A percentile compares a stretch with the other conserved stretches of the same genome.
Evolutionary conservation across 2,888 invertebrate genomes (phyloP).

Genomic region (Andrena hattorfiana): DNA sequence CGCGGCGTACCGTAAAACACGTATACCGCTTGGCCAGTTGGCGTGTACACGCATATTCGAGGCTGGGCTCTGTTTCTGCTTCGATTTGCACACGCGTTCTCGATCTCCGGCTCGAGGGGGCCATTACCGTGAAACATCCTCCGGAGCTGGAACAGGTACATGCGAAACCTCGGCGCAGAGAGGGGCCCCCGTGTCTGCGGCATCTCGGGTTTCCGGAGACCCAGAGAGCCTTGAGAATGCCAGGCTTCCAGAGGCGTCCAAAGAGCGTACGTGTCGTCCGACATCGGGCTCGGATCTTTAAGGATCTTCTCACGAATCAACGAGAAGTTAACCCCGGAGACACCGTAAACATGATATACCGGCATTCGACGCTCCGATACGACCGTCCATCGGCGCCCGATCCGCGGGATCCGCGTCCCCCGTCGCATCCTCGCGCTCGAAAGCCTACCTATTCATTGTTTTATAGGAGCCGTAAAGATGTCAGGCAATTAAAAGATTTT

Average conservation of each 20-base stretch:
- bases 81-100: constrained; percentile 60
- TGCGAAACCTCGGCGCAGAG: constrained; percentile 29
- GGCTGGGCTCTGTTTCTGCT: constrained; percentile 49
- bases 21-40: constrained; percentile 47
- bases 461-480: constrained; percentile 81
- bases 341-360: constrained; percentile 77
- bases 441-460: constrained; percentile 80
- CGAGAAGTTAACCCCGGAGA: constrained; percentile 54
- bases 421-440: constrained; percentile 53
- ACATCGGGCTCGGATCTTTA: constrained; percentile 36
- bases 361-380: constrained; percentile 51
- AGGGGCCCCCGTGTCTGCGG: constrained; percentile 23
- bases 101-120: constrained; percentile 36
- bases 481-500: constrained; percentile 80
- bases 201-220: constrained; percentile 51
- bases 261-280: constrained; percentile 19
- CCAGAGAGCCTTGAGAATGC: constrained; percentile 30
- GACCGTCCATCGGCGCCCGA: constrained; percentile 33
- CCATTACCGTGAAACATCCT: constrained; percentile 69
- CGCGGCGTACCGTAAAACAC: constrained; percentile 62
- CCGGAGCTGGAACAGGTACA: constrained; percentile 60
- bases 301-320: constrained; percentile 56
- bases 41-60: constrained; percentile 38
- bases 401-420: constrained; percentile 44
- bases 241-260: constrained; percentile 18